Conservation (phyloP, 2,797 vertebrate species). For the Sebastes steindachneri region DNA sequence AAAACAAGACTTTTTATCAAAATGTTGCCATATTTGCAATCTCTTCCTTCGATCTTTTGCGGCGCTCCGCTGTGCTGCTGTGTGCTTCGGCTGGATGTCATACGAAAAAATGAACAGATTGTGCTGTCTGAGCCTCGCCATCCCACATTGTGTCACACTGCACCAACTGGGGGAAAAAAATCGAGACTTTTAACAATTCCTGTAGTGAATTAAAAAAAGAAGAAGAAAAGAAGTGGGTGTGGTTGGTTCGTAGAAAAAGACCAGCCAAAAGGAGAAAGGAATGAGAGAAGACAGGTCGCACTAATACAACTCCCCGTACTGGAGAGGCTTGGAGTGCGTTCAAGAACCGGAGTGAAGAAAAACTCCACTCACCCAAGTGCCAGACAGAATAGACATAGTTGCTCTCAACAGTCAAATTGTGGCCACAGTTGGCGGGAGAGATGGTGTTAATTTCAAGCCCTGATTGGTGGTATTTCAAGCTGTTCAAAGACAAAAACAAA, state of each 20-base stretch:
- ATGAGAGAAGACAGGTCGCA: constrained; percentile 6
- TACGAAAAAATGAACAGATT: constrained; percentile 37
- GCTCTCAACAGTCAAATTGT: constrained; percentile 3
- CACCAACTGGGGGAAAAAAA: constrained; percentile 1
- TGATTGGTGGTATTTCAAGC: constrained; percentile 35
- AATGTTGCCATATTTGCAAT: background rate
- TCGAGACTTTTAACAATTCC: constrained; percentile 2
- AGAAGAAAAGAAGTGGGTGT: background rate
- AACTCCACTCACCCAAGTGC: constrained; percentile 1
- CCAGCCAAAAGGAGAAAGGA: background rate
- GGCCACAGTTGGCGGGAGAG: constrained; percentile 5
- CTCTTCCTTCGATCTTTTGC: constrained; percentile 16
- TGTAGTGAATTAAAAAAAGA: background rate
- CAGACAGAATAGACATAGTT: constrained; percentile 12
- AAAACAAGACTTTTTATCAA: constrained; percentile 19
- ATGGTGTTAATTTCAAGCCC: constrained; percentile 29
- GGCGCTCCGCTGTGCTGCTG: background rate
- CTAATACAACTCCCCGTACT: background rate
- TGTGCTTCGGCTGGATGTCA: constrained; percentile 21
- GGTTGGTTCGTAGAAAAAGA: background rate
- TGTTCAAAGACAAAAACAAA: constrained; percentile 39
- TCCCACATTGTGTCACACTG: constrained; percentile 20
- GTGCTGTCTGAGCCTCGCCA: constrained; percentile 15
- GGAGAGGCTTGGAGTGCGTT: constrained; percentile 13
- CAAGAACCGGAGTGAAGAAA: constrained; percentile 9